Evolutionary conservation across 1,140 invertebrate genomes (phyloP).

Genomic region (Pogonomyrmex californicus): DNA sequence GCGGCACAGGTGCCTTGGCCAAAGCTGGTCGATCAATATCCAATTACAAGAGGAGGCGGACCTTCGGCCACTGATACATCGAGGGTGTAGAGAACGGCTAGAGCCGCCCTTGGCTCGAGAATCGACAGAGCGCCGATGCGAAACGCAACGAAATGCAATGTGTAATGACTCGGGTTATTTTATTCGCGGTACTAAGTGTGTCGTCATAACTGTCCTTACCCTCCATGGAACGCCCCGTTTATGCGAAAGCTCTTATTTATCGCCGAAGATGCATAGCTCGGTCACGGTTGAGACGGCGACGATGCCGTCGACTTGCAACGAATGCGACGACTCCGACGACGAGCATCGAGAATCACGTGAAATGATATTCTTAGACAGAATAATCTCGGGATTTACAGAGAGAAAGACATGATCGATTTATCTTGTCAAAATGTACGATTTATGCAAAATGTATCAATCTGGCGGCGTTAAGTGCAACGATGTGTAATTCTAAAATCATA

Average conservation of each 20-base stretch:
- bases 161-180: slow-evolving; percentile 64
- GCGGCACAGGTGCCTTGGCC: background rate
- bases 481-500: background rate
- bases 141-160: slow-evolving; percentile 50
- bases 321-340: slow-evolving; percentile 52
- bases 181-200: slow-evolving; percentile 72
- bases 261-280: slow-evolving; percentile 52
- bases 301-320: slow-evolving; percentile 64
- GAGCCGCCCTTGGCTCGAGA: slow-evolving; percentile 62
- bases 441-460: background rate
- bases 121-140: slow-evolving; percentile 56
- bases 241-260: slow-evolving; percentile 70
- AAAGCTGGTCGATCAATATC: slow-evolving; percentile 58
- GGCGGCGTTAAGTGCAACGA: background rate
- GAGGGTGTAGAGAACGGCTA: slow-evolving; percentile 59
- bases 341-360: slow-evolving; percentile 55
- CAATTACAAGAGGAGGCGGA: slow-evolving; percentile 62
- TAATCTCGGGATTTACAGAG: background rate
- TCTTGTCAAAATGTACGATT: background rate
- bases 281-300: slow-evolving; percentile 58
- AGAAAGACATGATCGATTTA: slow-evolving; percentile 13
- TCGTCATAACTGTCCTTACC: slow-evolving; percentile 70
- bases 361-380: slow-evolving; percentile 70
- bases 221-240: slow-evolving; percentile 20
- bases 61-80: slow-evolving; percentile 22